A percentile compares a stretch with the other conserved stretches of the same genome.
These are phyloP conservation scores for Synergus itoensis DNA, from an alignment of 2,888 invertebrate genomes.

Conservation along the genomic window DNA sequence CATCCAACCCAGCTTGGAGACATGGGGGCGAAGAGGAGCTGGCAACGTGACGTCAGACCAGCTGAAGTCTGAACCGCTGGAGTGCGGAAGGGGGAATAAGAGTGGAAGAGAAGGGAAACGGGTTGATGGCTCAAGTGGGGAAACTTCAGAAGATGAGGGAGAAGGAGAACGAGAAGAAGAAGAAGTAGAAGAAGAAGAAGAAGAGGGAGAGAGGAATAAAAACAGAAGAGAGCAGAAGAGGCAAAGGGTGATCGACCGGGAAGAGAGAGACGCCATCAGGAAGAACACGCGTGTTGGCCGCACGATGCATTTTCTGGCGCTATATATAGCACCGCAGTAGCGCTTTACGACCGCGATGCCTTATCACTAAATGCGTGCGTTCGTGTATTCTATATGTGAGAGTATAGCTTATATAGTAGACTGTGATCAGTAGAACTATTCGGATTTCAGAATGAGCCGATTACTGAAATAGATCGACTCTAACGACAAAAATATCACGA, in stretches of 20 bases:
- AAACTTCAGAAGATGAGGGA: conserved; percentile 8
- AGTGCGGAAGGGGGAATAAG: conserved; percentile 12
- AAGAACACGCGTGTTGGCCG: conserved; percentile 58
- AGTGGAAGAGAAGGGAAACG: conserved; percentile 9
- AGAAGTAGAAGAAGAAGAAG: conserved; percentile 23
- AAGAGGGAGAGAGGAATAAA: conserved; percentile 36
- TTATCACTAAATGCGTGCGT: conserved; percentile 55
- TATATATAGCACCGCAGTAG: conserved; percentile 56
- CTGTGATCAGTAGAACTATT: conserved; percentile 28
- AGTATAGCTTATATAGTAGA: conserved; percentile 28
- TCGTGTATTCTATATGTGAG: conserved; percentile 11
- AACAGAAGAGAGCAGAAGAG: conserved; percentile 44
- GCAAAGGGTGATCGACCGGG: conserved; percentile 57
- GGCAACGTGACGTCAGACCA: conserved; percentile 22
- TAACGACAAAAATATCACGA: conserved; percentile 38
- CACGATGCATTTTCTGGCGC: conserved; percentile 56
- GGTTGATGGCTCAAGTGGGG: conserved; percentile 23
- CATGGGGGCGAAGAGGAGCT: conserved; percentile 25
- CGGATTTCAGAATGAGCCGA: conserved; percentile 37
- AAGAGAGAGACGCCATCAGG: conserved; percentile 58
- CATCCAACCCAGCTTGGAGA: not conserved
- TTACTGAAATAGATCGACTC: conserved; percentile 28
- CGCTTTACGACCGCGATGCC: conserved; percentile 48
- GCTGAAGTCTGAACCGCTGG: not conserved
- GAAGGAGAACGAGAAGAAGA: conserved; percentile 1